These are phyloP conservation scores for Nothobranchius kuhntae DNA, from an alignment of 2,113 vertebrate genomes.

Conservation along the genomic window DNA sequence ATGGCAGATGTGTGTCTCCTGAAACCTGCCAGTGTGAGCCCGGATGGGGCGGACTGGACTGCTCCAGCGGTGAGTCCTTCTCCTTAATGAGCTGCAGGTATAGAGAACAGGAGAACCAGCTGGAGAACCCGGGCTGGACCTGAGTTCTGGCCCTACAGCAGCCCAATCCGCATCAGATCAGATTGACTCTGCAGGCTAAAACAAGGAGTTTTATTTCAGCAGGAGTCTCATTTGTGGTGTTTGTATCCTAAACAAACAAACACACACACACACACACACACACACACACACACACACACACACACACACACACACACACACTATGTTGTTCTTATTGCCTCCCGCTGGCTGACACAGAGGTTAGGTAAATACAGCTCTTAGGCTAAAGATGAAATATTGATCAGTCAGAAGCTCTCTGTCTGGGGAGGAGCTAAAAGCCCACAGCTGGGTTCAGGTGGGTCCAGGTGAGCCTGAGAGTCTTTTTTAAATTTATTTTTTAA, in stretches of 20 bases:
- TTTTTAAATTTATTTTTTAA: neutral
- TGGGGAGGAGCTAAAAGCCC: neutral
- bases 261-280: too few species aligned
- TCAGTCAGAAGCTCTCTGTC: constrained; percentile 3
- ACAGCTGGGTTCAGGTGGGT: neutral
- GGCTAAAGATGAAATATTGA: constrained; percentile 23
- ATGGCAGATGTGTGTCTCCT: constrained; percentile 90
- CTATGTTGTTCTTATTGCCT: constrained; percentile 53
- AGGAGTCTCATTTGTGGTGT: constrained; percentile 11
- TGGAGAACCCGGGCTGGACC: too few species aligned
- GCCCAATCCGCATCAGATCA: too few species aligned
- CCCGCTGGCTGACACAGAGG: constrained; percentile 13
- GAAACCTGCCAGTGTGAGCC: constrained; percentile 94
- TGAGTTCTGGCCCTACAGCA: too few species aligned
- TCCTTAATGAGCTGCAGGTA: too few species aligned
- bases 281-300: neutral
- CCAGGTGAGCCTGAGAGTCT: neutral
- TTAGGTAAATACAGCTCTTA: constrained; percentile 37
- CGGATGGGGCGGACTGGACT: constrained; percentile 92
- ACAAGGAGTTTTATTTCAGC: neutral
- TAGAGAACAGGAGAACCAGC: too few species aligned
- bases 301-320: constrained; percentile 8
- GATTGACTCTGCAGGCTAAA: too few species aligned
- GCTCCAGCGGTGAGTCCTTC: constrained; percentile 89
- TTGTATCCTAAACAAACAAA: neutral